Conservation (phyloP, 2,888 invertebrate species). For the Apoda limacodes region DNA sequence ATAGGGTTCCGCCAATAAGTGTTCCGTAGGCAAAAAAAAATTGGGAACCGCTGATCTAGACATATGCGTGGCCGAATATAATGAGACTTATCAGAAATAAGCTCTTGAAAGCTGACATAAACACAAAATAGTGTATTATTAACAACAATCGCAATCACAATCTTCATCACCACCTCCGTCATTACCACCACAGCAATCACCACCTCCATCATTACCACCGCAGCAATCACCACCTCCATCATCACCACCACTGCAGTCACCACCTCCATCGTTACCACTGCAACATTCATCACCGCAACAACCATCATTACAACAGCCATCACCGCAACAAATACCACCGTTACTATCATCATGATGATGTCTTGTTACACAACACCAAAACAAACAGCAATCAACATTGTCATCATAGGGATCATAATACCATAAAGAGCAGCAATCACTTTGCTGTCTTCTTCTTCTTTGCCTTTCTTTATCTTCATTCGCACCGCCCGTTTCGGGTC, state of each 20-base stretch:
- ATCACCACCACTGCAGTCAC: constrained; percentile 6
- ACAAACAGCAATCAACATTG: background rate
- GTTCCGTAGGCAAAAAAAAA: too few species aligned
- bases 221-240: background rate
- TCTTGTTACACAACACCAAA: constrained; percentile 10
- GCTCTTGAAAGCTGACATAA: too few species aligned
- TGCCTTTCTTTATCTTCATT: constrained; percentile 1
- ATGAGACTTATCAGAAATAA: too few species aligned
- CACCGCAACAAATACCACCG: constrained; percentile 8
- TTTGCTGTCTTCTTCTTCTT: background rate
- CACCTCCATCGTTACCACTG: constrained; percentile 9
- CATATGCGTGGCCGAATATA: background rate
- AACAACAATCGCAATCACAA: constrained; percentile 13
- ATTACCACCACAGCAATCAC: constrained; percentile 5
- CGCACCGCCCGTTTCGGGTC: too few species aligned
- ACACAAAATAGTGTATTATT: too few species aligned
- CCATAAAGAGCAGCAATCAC: constrained; percentile 7
- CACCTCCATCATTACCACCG: constrained; percentile 4
- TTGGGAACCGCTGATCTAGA: too few species aligned
- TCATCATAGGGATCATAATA: background rate
- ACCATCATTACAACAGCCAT: constrained; percentile 9
- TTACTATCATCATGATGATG: too few species aligned
- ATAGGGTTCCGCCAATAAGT: too few species aligned
- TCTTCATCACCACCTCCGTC: constrained; percentile 11
- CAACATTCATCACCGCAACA: constrained; percentile 13